These are phyloP conservation scores for Lasiurus borealis DNA, from an alignment of 2,113 vertebrate species.

Conservation along the genomic window DNA sequence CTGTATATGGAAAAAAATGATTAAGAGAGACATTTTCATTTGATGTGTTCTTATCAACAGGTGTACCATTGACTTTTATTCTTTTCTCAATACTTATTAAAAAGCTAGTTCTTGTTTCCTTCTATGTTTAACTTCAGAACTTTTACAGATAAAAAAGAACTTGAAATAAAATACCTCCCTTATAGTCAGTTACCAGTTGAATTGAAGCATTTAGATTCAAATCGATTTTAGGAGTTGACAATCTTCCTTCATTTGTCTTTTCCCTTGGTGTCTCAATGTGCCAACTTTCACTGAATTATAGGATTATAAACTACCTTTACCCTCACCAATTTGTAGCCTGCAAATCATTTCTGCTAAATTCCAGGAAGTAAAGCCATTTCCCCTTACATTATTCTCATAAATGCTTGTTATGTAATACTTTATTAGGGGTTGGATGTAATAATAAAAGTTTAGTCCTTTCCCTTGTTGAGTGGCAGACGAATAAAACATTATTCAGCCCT, in stretches of 20 bases:
- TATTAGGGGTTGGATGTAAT: no score
- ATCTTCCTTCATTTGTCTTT: not conserved
- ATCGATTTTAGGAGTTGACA: not conserved
- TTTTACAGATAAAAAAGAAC: conserved; percentile 9
- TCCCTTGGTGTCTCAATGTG: not conserved
- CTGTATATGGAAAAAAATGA: not conserved
- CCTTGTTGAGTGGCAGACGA: not conserved
- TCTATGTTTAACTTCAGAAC: not conserved
- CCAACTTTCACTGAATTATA: not conserved
- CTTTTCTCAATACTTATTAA: not conserved
- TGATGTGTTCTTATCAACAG: not conserved
- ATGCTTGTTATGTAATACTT: not conserved
- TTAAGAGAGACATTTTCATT: not conserved
- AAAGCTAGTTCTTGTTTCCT: not conserved
- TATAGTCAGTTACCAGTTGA: not conserved
- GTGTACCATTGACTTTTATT: not conserved
- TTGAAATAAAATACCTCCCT: not conserved
- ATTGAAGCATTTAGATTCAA: not conserved
- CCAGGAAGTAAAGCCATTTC: not conserved
- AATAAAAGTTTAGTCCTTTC: no score
- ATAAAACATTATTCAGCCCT: not conserved
- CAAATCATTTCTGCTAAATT: not conserved
- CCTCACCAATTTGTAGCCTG: not conserved
- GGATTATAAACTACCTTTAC: not conserved
- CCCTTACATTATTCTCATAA: not conserved